phyloP scores from a whole-genome alignment of 2,113 vertebrate genomes.

The Tylochromis polylepis region DNA sequence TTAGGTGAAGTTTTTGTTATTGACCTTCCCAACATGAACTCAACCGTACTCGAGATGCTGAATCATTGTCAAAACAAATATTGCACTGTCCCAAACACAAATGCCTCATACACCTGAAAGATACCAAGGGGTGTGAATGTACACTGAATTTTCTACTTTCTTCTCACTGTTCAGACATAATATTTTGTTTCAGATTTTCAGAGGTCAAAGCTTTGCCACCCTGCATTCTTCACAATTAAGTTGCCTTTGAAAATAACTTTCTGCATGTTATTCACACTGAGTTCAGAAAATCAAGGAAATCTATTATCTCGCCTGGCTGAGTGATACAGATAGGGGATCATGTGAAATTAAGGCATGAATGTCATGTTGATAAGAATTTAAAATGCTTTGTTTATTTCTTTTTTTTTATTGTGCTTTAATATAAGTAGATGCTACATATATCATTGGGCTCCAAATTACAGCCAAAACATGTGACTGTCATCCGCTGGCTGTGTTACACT shows the following conservation, averaged over 20 bases:
- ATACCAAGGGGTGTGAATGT: not conserved
- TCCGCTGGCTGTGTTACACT: slow-evolving; percentile 24
- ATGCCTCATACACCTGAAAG: slow-evolving; percentile 34
- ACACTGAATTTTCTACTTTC: not conserved
- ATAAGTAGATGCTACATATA: not conserved
- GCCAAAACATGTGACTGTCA: slow-evolving; percentile 18
- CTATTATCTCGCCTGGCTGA: not conserved
- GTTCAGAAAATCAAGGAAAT: not conserved
- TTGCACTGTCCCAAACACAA: not conserved
- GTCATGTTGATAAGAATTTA: not conserved
- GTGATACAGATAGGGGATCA: not conserved
- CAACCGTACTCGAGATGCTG: not conserved
- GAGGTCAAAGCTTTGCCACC: not conserved
- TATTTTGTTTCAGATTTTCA: not conserved
- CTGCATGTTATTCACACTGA: not conserved
- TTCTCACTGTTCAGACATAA: not conserved
- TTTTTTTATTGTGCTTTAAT: not conserved
- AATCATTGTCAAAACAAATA: slow-evolving; percentile 2
- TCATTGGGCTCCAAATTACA: not conserved
- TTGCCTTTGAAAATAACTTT: slow-evolving; percentile 5
- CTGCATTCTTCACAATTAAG: slow-evolving; percentile 4
- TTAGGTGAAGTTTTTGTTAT: not conserved
- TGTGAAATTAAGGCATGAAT: not conserved
- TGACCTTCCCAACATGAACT: not conserved
- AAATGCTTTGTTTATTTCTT: not conserved